Evolutionary conservation across 2,888 invertebrate species (phyloP).

Genomic region (Rotaria macrura): DNA sequence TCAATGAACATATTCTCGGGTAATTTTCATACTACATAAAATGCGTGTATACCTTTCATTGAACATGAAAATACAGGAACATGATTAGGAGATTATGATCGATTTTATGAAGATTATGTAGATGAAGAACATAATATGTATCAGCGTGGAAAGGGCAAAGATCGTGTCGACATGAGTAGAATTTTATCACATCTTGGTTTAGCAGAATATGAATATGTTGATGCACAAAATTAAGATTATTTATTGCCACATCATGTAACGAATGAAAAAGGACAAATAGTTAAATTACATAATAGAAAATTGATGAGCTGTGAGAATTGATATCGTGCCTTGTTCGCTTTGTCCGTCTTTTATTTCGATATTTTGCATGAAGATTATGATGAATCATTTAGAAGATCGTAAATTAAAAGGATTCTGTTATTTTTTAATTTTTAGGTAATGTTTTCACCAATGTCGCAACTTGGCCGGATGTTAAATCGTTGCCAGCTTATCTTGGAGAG

Average conservation of each 20-base stretch:
- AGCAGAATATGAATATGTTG: neutral
- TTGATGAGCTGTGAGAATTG: neutral
- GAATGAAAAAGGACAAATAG: neutral
- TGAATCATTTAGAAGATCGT: too few species aligned
- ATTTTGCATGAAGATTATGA: neutral
- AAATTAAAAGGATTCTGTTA: neutral
- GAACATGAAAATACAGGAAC: neutral
- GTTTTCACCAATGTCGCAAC: conserved; percentile 10
- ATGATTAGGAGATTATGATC: neutral
- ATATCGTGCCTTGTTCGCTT: neutral
- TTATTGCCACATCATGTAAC: neutral
- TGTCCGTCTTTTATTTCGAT: neutral
- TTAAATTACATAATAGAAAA: neutral
- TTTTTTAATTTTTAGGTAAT: conserved; percentile 12
- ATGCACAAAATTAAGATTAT: neutral
- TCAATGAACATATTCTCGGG: neutral
- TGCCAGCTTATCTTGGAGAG: conserved; percentile 59
- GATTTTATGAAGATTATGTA: conserved; percentile 14
- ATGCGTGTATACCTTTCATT: too few species aligned
- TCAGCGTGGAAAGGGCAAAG: neutral
- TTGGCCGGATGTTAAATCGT: conserved; percentile 23
- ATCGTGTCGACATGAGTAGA: neutral
- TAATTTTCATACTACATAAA: neutral
- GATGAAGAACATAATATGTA: conserved; percentile 22
- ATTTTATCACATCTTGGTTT: neutral